phyloP scores from a whole-genome alignment of 2,113 vertebrate species.

The Osmerus mordax region DNA sequence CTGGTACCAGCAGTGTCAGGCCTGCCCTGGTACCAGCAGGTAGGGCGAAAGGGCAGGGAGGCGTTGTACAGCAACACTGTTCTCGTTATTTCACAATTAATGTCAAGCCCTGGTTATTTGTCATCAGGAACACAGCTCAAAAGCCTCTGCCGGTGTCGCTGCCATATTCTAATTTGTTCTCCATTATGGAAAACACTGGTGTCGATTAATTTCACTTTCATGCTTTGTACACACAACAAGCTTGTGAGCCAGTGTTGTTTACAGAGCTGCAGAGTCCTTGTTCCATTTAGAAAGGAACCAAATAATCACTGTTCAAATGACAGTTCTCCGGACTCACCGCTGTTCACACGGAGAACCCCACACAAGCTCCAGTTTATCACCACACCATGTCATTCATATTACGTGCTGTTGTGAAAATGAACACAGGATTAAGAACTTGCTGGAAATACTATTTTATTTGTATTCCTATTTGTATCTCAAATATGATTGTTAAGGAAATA shows the following conservation, averaged over 20 bases:
- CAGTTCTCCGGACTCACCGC: too few species aligned
- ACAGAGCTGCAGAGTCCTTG: slow-evolving; percentile 51
- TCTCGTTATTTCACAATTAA: slow-evolving; percentile 77
- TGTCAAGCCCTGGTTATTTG: slow-evolving; percentile 75
- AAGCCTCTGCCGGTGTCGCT: slow-evolving; percentile 63
- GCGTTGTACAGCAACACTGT: slow-evolving; percentile 57
- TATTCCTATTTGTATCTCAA: too few species aligned
- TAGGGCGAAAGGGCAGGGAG: slow-evolving; percentile 48
- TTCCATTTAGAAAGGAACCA: slow-evolving; percentile 40
- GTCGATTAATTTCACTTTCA: slow-evolving; percentile 76
- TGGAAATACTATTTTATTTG: too few species aligned
- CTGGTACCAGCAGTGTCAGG: too few species aligned
- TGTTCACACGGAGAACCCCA: too few species aligned
- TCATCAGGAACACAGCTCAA: slow-evolving; percentile 64
- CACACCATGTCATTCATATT: too few species aligned
- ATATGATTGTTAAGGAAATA: too few species aligned
- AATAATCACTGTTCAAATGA: slow-evolving; percentile 30
- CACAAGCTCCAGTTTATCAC: too few species aligned
- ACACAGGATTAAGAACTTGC: too few species aligned
- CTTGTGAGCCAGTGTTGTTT: slow-evolving; percentile 63
- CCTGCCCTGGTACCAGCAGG: too few species aligned
- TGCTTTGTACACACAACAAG: slow-evolving; percentile 72
- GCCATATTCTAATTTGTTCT: slow-evolving; percentile 77
- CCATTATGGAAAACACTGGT: slow-evolving; percentile 75
- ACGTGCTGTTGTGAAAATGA: too few species aligned